Evolutionary conservation across 2,888 invertebrate genomes (phyloP).

Genomic region (Girardia tigrina): DNA sequence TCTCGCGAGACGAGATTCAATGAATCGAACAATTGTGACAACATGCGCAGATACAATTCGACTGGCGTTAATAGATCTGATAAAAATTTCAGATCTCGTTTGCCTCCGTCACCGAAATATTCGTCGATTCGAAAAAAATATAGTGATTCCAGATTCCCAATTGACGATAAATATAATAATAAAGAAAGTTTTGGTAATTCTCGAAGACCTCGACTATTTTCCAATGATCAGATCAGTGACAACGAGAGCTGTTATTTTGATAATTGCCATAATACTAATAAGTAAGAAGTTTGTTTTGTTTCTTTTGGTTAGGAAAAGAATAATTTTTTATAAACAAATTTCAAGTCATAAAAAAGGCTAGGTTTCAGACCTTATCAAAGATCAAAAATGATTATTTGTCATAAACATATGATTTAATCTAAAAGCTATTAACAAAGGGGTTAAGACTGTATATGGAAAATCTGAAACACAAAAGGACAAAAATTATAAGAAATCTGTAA

Average conservation of each 20-base stretch:
- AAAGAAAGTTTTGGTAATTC: background rate
- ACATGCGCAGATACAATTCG: background rate
- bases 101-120: constrained; percentile 1
- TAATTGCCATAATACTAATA: constrained; percentile 12
- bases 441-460: no score
- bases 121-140: background rate
- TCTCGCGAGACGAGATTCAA: constrained; percentile 3
- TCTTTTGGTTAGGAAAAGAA: no score
- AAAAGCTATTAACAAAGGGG: no score
- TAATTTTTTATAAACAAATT: no score
- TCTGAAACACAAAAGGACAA: no score
- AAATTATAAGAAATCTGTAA: no score
- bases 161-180: background rate
- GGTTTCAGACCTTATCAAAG: no score
- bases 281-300: no score
- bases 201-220: background rate
- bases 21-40: background rate
- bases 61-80: background rate
- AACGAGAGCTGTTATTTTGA: background rate
- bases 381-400: no score
- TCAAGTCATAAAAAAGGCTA: no score
- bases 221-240: background rate
- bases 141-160: background rate
- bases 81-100: background rate
- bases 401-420: no score